phyloP scores from a whole-genome alignment of 1,140 invertebrate species.

The Bombus fervidus region DNA sequence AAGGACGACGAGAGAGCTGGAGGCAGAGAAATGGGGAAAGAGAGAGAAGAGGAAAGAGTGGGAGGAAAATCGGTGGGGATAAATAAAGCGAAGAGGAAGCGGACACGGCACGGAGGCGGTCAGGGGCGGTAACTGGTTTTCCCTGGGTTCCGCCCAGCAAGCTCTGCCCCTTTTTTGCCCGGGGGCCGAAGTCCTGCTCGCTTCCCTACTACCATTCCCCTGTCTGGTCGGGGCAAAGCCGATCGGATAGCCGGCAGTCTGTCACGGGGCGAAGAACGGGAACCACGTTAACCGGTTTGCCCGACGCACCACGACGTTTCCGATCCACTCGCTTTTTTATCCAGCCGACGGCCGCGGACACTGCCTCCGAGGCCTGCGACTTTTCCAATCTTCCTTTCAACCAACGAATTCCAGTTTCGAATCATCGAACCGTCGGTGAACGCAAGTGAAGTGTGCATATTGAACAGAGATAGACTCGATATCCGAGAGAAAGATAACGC shows the following conservation, averaged over 20 bases:
- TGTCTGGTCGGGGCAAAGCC: conserved; percentile 65
- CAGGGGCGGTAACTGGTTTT: conserved; percentile 76
- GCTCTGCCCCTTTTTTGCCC: conserved; percentile 79
- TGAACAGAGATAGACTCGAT: neutral
- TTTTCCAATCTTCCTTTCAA: neutral
- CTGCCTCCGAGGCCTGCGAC: too few relatives aligned
- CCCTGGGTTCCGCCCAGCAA: conserved; percentile 68
- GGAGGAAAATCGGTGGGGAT: conserved; percentile 59
- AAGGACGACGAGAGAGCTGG: neutral
- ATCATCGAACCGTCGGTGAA: neutral
- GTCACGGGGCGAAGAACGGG: conserved; percentile 81
- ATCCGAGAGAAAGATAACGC: neutral
- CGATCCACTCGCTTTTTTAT: conserved; percentile 53
- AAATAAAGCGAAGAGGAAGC: conserved; percentile 60
- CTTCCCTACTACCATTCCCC: conserved; percentile 65
- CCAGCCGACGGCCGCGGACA: conserved; percentile 39
- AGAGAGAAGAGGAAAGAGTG: neutral
- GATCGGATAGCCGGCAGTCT: conserved; percentile 80
- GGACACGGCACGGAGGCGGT: conserved; percentile 68
- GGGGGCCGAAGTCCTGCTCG: conserved; percentile 62
- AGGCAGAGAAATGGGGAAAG: neutral
- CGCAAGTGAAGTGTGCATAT: neutral
- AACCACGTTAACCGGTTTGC: conserved; percentile 81
- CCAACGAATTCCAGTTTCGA: neutral
- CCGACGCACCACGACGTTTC: conserved; percentile 55